Evolutionary conservation across 1,140 invertebrate species (phyloP).

Genomic region (Limonius californicus): DNA sequence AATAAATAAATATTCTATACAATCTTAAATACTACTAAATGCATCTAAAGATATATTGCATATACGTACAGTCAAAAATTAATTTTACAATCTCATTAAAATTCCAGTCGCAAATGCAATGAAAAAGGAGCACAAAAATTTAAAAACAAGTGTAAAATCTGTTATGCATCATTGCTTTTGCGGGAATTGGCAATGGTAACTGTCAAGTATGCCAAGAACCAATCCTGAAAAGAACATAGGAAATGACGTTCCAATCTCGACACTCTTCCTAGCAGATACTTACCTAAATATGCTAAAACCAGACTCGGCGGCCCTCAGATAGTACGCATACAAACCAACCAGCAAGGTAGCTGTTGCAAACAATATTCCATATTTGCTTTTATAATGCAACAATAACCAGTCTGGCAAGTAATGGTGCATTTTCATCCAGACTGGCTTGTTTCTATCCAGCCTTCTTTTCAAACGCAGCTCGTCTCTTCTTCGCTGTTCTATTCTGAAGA

Average conservation of each 20-base stretch:
- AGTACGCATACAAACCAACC: conserved; percentile 52
- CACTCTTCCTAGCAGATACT: conserved; percentile 20
- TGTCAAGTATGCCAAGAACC: conserved; percentile 42
- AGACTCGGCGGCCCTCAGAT: conserved; percentile 46
- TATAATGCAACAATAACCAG: conserved; percentile 40
- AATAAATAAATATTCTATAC: conserved; percentile 11
- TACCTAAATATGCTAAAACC: conserved; percentile 34
- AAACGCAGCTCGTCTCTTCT: conserved; percentile 50
- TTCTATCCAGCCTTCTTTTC: conserved; percentile 41
- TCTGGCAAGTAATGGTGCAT: conserved; percentile 38
- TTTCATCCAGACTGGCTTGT: conserved; percentile 36
- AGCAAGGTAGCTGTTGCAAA: conserved; percentile 53
- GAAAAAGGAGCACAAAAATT: conserved; percentile 19
- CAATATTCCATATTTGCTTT: conserved; percentile 46
- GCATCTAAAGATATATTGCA: neutral
- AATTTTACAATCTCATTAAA: neutral
- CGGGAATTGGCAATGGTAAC: conserved; percentile 37
- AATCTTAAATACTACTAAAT: conserved; percentile 3
- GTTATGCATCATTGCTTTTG: conserved; percentile 39
- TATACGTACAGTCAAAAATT: neutral
- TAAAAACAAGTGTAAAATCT: conserved; percentile 45
- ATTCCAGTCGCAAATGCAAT: neutral
- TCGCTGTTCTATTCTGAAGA: conserved; percentile 52
- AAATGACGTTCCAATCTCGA: neutral
- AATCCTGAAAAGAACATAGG: conserved; percentile 17